phyloP scores from a whole-genome alignment of 2,888 invertebrate species.

The Hirtodrosophila alboralis region DNA sequence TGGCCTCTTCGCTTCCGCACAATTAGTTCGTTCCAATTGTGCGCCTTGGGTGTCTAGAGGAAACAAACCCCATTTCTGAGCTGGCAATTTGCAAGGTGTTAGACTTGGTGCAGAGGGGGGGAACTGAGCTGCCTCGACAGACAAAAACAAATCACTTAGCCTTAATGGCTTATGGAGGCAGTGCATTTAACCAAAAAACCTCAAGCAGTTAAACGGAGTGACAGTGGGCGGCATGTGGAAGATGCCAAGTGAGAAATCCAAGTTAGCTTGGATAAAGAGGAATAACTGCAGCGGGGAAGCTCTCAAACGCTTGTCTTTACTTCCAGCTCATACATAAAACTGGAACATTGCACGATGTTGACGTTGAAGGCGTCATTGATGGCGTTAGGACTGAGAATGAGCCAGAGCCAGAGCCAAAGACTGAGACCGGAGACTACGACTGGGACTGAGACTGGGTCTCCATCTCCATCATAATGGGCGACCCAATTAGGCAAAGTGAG shows the following conservation, averaged over 20 bases:
- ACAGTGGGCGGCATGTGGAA: slow-evolving; percentile 39
- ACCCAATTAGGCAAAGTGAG: slow-evolving; percentile 82
- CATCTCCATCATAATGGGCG: slow-evolving; percentile 75
- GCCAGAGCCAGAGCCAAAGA: slow-evolving; percentile 9
- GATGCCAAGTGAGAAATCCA: slow-evolving; percentile 3
- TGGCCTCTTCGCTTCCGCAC: slow-evolving; percentile 68
- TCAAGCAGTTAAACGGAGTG: slow-evolving; percentile 71
- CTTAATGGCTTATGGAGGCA: slow-evolving; percentile 81
- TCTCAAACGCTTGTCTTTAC: slow-evolving; percentile 75
- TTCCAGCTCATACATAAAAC: slow-evolving; percentile 50
- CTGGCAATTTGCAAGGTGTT: slow-evolving; percentile 74
- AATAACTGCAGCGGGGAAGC: slow-evolving; percentile 28
- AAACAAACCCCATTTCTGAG: slow-evolving; percentile 28
- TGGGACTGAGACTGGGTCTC: slow-evolving; percentile 27
- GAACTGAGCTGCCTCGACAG: slow-evolving; percentile 35
- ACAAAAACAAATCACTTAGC: slow-evolving; percentile 82
- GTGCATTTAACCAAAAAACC: slow-evolving; percentile 80
- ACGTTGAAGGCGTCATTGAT: slow-evolving; percentile 15
- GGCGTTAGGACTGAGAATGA: slow-evolving; percentile 4
- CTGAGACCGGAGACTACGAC: slow-evolving; percentile 9
- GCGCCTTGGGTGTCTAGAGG: slow-evolving; percentile 25
- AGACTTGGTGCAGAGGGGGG: slow-evolving; percentile 38
- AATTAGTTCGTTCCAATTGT: slow-evolving; percentile 72
- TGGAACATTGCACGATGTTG: slow-evolving; percentile 66
- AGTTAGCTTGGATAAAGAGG: not conserved